Base-by-base conservation (phyloP, 2,113 vertebrate species). In the Butastur rufipennis region DNA sequence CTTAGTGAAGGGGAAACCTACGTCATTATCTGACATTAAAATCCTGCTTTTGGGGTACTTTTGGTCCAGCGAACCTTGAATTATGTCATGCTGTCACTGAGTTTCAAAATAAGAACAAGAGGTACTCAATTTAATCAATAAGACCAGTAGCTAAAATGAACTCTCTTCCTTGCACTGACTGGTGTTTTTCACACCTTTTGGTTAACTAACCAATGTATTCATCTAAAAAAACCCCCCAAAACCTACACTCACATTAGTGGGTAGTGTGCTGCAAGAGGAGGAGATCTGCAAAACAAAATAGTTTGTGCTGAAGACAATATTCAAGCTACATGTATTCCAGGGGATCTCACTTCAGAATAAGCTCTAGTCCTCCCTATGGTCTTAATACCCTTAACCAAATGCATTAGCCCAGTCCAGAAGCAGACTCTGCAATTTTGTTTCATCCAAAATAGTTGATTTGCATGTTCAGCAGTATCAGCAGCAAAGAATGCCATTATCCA, bases 71-170 rank as follows among this genome's bases (percentile, higher is more conserved):
- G 4, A 79, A 59, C 13, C n/a, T 71, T 74, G 34, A 74, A 59
- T 62, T 89, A 29, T 23, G 27, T 45, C 38, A 62, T 0, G 0
- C 15, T 84, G 19, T n/a, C 55, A 70, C 10, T 0, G 4, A 65
- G 40, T 48, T 85, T 38, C 55, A 89, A 72, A 78, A 10, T 27
- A 81, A 73, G 34, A 88, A 42, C 11, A 7, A 80, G 10, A 42
- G 3, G 9, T 23, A 56, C 16, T 65, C 34, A 25, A 25, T 75
- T 56, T 70, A 74, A 65, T 48, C 58, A 36, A 2, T 25, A 52
- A 86, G 45, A 74, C 5, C 21, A 73, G 45, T 27, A 75, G 53
- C 18, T 83, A 34, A 86, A 86, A 68, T 5, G 2, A 67, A 52
- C 40, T 91, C 29, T 87, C 32, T 61, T 68, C 53, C 53, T 89